Conservation (phyloP, 2,888 invertebrate species). For the Parnassius orleans region DNA sequence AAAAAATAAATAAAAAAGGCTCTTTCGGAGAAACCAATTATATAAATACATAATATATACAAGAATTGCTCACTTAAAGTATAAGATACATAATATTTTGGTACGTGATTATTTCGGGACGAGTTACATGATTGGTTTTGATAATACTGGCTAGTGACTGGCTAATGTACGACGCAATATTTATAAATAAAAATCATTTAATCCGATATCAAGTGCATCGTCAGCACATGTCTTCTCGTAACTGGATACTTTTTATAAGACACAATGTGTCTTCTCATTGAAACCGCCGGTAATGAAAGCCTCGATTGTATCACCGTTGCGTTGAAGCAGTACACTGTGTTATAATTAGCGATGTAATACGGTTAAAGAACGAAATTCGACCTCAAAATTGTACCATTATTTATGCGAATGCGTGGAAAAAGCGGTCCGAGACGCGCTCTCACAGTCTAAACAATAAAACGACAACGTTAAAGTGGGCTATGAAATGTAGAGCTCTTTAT, state of each 20-base stretch:
- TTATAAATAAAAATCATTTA: neutral
- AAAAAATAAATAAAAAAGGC: neutral
- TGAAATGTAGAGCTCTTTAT: slow-evolving; percentile 53
- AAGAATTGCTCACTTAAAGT: too few species aligned
- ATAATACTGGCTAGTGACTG: too few species aligned
- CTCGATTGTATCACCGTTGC: slow-evolving; percentile 40
- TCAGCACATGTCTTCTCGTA: slow-evolving; percentile 41
- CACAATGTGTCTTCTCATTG: slow-evolving; percentile 35
- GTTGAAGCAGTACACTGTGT: slow-evolving; percentile 44
- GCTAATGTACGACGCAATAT: too few species aligned
- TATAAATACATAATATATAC: too few species aligned
- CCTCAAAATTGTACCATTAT: slow-evolving; percentile 18
- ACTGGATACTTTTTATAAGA: slow-evolving; percentile 37
- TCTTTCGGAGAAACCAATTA: too few species aligned
- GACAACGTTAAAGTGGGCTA: slow-evolving; percentile 38
- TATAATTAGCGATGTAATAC: slow-evolving; percentile 59
- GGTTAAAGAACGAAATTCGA: slow-evolving; percentile 37
- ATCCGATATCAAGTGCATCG: slow-evolving; percentile 59
- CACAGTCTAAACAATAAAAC: slow-evolving; percentile 37
- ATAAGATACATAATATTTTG: too few species aligned
- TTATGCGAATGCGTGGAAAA: slow-evolving; percentile 25
- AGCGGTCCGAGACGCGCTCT: slow-evolving; percentile 28
- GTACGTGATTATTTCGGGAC: too few species aligned
- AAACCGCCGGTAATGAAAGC: slow-evolving; percentile 39
- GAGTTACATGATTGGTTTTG: too few species aligned